Percentiles rank a stretch among this genome's conserved stretches.
phyloP scores from a whole-genome alignment of 92 coral and sea anemone genomes.

The Epizoanthus stellaris region DNA sequence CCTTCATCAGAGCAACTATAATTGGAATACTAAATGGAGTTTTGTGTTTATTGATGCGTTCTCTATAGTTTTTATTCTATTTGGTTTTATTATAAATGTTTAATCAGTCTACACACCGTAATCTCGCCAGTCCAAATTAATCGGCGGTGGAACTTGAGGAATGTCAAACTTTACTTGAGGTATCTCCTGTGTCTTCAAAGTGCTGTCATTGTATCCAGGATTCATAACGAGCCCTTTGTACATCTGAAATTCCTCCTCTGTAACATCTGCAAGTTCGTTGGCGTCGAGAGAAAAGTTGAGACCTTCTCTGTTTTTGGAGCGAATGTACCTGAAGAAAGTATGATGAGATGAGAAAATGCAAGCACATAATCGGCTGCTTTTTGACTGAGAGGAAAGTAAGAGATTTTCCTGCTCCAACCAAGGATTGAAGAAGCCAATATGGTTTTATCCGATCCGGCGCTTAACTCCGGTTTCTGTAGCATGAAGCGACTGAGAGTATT shows the following conservation, averaged over 20 bases:
- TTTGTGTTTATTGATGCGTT: too few relatives aligned
- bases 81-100: background rate
- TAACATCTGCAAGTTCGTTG: constrained; percentile 81
- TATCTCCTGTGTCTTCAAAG: constrained; percentile 66
- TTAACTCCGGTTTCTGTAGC: too few relatives aligned
- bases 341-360: background rate
- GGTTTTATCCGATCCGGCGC: background rate
- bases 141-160: constrained; percentile 68
- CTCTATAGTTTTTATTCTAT: too few relatives aligned
- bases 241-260: constrained; percentile 84
- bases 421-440: too few relatives aligned
- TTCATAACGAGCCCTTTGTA: constrained; percentile 85
- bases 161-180: constrained; percentile 70
- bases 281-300: constrained; percentile 81
- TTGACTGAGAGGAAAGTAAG: too few relatives aligned
- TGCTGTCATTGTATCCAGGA: constrained; percentile 80
- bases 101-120: constrained; percentile 54
- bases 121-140: constrained; percentile 81
- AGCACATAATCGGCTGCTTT: background rate
- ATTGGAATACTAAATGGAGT: too few relatives aligned
- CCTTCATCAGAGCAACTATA: too few relatives aligned
- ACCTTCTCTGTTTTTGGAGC: constrained; percentile 81
- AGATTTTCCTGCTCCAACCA: too few relatives aligned
- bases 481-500: too few relatives aligned
- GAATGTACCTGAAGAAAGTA: constrained; percentile 59